phyloP scores from a whole-genome alignment of 2,113 vertebrate genomes.

The Gyps fulvus region DNA sequence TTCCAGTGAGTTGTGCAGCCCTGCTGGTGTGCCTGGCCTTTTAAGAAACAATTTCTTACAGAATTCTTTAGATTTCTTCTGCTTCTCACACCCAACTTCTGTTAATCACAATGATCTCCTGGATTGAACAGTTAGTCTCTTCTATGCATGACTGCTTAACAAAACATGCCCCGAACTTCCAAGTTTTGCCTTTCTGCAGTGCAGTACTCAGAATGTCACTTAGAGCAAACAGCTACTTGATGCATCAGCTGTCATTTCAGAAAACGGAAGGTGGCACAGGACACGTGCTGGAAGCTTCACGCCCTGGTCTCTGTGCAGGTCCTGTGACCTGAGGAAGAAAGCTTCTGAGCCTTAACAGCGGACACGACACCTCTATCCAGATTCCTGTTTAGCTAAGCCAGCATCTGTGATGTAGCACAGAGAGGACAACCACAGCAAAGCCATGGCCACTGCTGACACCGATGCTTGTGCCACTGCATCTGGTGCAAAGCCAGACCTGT shows the following conservation, averaged over 20 bases:
- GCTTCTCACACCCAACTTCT: neutral
- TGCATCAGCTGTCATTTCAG: neutral
- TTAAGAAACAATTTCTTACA: neutral
- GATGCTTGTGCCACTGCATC: neutral
- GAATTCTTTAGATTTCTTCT: neutral
- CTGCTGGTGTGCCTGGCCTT: neutral
- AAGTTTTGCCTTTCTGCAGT: neutral
- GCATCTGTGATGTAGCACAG: neutral
- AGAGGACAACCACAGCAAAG: neutral
- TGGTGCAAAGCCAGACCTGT: slow-evolving; percentile 12
- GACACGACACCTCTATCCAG: neutral
- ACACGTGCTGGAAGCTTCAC: neutral
- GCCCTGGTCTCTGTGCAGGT: rapidly evolving
- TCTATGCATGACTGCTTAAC: neutral
- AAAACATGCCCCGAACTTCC: neutral
- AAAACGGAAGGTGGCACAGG: neutral
- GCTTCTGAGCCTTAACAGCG: neutral
- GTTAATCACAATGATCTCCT: neutral
- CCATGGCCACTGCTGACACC: neutral
- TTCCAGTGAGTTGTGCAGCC: neutral
- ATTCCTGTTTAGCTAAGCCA: neutral
- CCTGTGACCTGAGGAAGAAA: neutral
- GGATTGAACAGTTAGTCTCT: neutral
- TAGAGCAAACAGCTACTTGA: neutral
- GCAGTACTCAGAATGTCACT: neutral